Evolutionary conservation across 1,140 invertebrate species (phyloP).

Genomic region (Drosophila bocqueti): DNA sequence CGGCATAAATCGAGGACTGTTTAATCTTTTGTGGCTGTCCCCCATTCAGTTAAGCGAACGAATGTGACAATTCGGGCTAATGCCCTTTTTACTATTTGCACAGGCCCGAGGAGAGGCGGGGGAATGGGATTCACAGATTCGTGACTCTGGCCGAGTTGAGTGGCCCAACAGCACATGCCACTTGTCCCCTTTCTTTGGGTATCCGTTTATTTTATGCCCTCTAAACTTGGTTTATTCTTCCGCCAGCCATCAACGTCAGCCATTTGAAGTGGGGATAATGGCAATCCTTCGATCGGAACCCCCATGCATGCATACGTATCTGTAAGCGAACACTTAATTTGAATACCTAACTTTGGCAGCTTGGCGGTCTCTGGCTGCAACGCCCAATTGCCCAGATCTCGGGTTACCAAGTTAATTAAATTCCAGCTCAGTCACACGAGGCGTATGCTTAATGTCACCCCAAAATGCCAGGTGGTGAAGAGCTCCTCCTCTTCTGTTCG

Average conservation of each 20-base stretch:
- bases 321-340: slow-evolving; percentile 5
- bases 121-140: not conserved
- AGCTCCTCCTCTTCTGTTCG: slow-evolving; percentile 1
- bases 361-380: not conserved
- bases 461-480: slow-evolving; percentile 18
- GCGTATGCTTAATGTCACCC: slow-evolving; percentile 63
- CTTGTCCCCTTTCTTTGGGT: slow-evolving; percentile 8
- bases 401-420: slow-evolving; percentile 48
- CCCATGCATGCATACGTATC: not conserved
- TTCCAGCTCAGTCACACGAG: slow-evolving; percentile 39
- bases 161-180: slow-evolving; percentile 32
- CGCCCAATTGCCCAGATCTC: slow-evolving; percentile 18
- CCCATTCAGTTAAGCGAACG: slow-evolving; percentile 28
- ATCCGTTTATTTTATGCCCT: slow-evolving; percentile 24
- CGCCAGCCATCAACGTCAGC: slow-evolving; percentile 24
- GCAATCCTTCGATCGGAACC: slow-evolving; percentile 6
- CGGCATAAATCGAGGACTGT: slow-evolving; percentile 46
- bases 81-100: slow-evolving; percentile 63
- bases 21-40: slow-evolving; percentile 46
- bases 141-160: slow-evolving; percentile 28
- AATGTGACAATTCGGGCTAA: slow-evolving; percentile 64
- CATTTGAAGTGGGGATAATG: slow-evolving; percentile 43
- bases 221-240: slow-evolving; percentile 27
- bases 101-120: not conserved
- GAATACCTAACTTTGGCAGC: slow-evolving; percentile 13